Conservation (phyloP, 2,888 invertebrate species). For the Phrixothrix hirtus region DNA sequence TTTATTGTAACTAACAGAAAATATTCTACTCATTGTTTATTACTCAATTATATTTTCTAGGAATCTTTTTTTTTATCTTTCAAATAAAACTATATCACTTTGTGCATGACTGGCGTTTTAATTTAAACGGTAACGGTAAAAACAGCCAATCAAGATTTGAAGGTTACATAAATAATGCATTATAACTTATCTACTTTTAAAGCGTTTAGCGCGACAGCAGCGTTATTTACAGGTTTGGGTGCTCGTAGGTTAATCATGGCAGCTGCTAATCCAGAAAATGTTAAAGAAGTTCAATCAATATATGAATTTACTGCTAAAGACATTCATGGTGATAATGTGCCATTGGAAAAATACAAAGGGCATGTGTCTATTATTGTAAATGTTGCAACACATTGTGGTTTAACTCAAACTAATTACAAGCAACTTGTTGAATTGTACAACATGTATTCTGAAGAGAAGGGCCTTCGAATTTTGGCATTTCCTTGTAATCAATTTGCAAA, state of each 20-base stretch:
- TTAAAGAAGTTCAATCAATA: conserved; percentile 71
- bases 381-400: conserved; percentile 85
- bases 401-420: conserved; percentile 81
- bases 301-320: conserved; percentile 81
- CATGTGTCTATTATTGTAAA: conserved; percentile 85
- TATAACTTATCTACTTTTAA: background rate
- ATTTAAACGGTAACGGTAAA: background rate
- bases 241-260: conserved; percentile 29
- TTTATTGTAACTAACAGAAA: no score
- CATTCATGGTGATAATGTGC: conserved; percentile 79
- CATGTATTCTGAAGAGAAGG: conserved; percentile 71
- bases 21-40: no score
- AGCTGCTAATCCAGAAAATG: conserved; percentile 54
- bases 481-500: conserved; percentile 86
- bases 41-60: no score
- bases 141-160: background rate
- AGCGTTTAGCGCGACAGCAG: background rate
- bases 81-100: no score
- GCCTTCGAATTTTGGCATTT: conserved; percentile 79
- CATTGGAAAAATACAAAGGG: conserved; percentile 77
- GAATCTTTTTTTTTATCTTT: no score
- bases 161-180: background rate
- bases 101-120: background rate
- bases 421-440: conserved; percentile 78
- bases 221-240: background rate